A percentile compares a stretch with the other conserved stretches of the same genome.
Evolutionary conservation across 1,140 invertebrate genomes (phyloP).

Genomic region (Heliothis subflexa): DNA sequence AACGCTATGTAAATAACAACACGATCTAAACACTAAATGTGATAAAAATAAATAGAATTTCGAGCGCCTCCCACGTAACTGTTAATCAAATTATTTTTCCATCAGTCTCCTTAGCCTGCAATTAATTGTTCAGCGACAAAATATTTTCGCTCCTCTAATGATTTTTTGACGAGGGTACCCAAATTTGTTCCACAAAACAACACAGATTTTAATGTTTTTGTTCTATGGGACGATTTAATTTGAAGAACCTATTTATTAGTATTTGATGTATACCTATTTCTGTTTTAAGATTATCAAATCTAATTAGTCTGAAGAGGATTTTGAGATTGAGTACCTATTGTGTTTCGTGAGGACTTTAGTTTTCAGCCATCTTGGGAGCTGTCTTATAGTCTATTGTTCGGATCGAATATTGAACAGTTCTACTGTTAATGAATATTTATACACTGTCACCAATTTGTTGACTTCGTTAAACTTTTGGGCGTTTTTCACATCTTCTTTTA

Average conservation of each 20-base stretch:
- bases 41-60: constrained; percentile 33
- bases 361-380: no score
- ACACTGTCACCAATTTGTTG: no score
- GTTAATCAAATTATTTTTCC: constrained; percentile 46
- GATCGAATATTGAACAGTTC: no score
- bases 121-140: constrained; percentile 45
- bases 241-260: constrained; percentile 9
- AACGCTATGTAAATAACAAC: neutral
- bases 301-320: constrained; percentile 9
- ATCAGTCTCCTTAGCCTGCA: constrained; percentile 43
- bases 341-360: neutral
- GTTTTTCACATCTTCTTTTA: no score
- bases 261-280: neutral
- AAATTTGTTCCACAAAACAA: constrained; percentile 45
- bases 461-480: no score
- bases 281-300: constrained; percentile 12
- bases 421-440: no score
- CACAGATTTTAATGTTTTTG: constrained; percentile 39
- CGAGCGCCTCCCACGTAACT: neutral
- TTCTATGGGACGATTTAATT: constrained; percentile 22
- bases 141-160: constrained; percentile 43
- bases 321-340: neutral
- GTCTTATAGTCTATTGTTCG: no score
- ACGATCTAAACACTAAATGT: neutral
- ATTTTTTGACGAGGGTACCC: constrained; percentile 45